Base-by-base conservation (phyloP, 1,140 invertebrate species). In the Mycetomoellerius zeteki region DNA sequence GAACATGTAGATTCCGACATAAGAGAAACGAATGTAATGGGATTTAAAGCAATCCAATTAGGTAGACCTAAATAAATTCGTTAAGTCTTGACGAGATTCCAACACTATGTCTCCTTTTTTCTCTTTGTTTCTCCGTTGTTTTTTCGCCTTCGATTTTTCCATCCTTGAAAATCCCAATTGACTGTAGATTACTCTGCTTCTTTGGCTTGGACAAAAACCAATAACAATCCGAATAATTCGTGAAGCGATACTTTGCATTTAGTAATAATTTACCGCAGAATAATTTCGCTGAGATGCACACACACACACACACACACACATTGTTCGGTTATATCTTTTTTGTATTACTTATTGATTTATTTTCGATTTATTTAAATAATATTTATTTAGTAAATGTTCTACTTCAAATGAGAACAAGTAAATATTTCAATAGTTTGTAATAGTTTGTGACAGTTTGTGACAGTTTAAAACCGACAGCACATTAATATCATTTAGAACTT, bases 21-120 rank as follows among this genome's bases (percentile, higher is more conserved):
- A 37, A 37, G 7, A 37, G 43, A 58, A 33, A 43, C 37, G 19
- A 7, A 24, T 60, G 54, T 56, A 90, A 88, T 91, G 73, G 60
- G 69, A 65, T 87, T 85, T 72, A 60, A 56, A 72, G 47, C 88
- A 85, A 88, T 91, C 85, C 88, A 90, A 92, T 92, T 89, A 91
- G 85, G 69, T 77, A 71, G 24, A 85, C 30, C 58, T 85, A 87
- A 91, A 88, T 91, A 91, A 89, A 91, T 89, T 92, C 86, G 76
- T 90, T 88, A 89, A 86, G 72, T 80, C 85, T 73, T 76, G 84
- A 65, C 80, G 58, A 75, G 69, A 24, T 43, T 73, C 30, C 58
- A 60, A 12, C n/a, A 47, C 7, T 16, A 2, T 58, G 10, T 43
- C 50, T 33, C 19, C 43, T 27, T 60, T 24, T 24, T 8, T 47